Base-by-base conservation (phyloP, 2,888 invertebrate species). In the Sylvicola cinctus region DNA sequence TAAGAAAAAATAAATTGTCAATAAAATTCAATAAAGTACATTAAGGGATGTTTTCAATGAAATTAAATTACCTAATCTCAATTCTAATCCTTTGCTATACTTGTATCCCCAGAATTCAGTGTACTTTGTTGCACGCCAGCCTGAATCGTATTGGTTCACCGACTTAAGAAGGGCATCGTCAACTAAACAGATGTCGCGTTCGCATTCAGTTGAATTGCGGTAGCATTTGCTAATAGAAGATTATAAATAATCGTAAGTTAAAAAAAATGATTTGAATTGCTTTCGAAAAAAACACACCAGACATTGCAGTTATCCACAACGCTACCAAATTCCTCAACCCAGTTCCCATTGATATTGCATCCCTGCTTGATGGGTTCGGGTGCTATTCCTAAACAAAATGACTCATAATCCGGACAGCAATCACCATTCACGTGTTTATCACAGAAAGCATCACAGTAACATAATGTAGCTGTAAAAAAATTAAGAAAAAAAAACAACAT, bases 361-460 rank as follows among this genome's bases (percentile, higher is more conserved):
- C n/a, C n/a, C n/a, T n/a, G n/a, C n/a, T n/a, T n/a, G n/a, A n/a
- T n/a, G n/a, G n/a, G n/a, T n/a, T n/a, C n/a, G n/a, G 43, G 36
- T 3, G 46, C 42, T 27, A 51, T 46, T 7, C 71, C 70, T 42
- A 60, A 61, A 49, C 93, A 95, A 40, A 70, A 69, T 1, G 67
- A 62, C 52, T 68, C 70, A 53, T 76, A 95, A 57, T 95, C 95
- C 0, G 93, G 93, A 49, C 93, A 95, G 52, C 93, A 95, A 53
- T 93, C 93, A 43, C 74, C 73, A 26, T 66, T 65, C 8, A 60
- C 53, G 1, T 67, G 68, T 23, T 78, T 61, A 50, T 83, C 76
- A 60, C 93, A 93, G 59, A 91, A 93, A 43, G 79, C 68, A 55
- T 95, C 95, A 55, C 95, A 95, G 57, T 95, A 95, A 57, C 95